Evolutionary conservation across 1,140 invertebrate species (phyloP).

Genomic region (Orussus abietinus): DNA sequence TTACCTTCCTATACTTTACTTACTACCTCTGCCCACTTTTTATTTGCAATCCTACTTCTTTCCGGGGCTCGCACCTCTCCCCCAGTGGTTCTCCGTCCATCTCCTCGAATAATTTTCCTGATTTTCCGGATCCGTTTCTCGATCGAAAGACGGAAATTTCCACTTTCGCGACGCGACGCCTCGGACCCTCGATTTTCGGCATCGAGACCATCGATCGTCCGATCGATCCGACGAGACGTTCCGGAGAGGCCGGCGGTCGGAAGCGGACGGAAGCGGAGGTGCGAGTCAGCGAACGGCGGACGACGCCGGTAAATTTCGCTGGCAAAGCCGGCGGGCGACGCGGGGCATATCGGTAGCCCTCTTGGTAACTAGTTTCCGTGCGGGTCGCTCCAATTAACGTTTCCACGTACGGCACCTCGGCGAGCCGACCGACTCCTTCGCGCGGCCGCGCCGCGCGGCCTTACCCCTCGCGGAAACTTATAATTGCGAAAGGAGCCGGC

Average conservation of each 20-base stretch:
- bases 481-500: constrained; percentile 55
- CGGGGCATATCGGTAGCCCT: constrained; percentile 45
- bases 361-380: constrained; percentile 53
- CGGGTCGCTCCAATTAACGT: constrained; percentile 56
- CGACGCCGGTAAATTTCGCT: constrained; percentile 15
- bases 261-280: constrained; percentile 2
- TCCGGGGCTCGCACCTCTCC: constrained; percentile 19
- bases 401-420: constrained; percentile 44
- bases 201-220: neutral
- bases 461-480: constrained; percentile 50
- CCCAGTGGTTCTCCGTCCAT: constrained; percentile 21
- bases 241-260: too few relatives aligned
- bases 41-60: constrained; percentile 30
- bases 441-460: constrained; percentile 21
- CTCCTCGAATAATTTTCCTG: too few relatives aligned
- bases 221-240: too few relatives aligned
- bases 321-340: constrained; percentile 8
- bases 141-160: too few relatives aligned
- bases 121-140: too few relatives aligned
- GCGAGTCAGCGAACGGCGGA: constrained; percentile 8
- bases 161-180: neutral
- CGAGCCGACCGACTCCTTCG: constrained; percentile 5
- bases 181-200: neutral
- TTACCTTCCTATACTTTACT: constrained; percentile 30
- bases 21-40: constrained; percentile 29